A percentile compares a stretch with the other conserved stretches of the same genome.
Conservation (phyloP, 2,797 vertebrate genomes). For the Lindbergichthys nudifrons region DNA sequence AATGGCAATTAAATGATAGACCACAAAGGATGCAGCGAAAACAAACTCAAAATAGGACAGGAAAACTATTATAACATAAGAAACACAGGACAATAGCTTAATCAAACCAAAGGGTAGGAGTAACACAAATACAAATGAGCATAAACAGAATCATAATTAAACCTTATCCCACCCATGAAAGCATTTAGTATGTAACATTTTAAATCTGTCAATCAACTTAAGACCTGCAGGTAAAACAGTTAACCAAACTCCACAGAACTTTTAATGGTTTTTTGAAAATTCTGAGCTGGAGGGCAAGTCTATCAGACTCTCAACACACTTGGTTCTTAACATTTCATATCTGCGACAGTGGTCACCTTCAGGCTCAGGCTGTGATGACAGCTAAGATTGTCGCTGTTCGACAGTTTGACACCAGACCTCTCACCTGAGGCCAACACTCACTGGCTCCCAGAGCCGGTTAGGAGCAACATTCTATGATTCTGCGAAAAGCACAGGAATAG, state of each 20-base stretch:
- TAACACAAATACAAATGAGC: neutral
- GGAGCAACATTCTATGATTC: neutral
- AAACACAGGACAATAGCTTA: neutral
- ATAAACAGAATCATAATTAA: constrained; percentile 28
- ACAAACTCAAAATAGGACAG: neutral
- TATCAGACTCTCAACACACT: constrained; percentile 41
- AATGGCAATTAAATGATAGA: neutral
- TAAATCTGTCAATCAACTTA: constrained; percentile 33
- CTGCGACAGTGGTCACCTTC: constrained; percentile 48
- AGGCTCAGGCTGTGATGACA: constrained; percentile 48
- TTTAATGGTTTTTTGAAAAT: constrained; percentile 40
- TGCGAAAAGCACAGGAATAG: constrained; percentile 2
- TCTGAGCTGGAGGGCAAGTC: constrained; percentile 39
- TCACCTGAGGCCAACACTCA: constrained; percentile 33
- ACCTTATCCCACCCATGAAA: constrained; percentile 18
- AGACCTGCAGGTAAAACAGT: constrained; percentile 28
- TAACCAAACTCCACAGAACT: constrained; percentile 24
- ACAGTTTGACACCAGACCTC: constrained; percentile 46
- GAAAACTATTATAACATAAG: neutral
- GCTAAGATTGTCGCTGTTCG: constrained; percentile 47
- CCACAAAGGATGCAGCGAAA: too few species aligned
- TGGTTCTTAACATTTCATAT: constrained; percentile 46
- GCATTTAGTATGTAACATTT: constrained; percentile 24
- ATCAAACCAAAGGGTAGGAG: neutral
- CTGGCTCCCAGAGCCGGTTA: constrained; percentile 19